Conservation (phyloP, 2,113 vertebrate species). For the Pan troglodytes region NHGRI_mPanTro3-v2.1_pri NC_072404.2:41591501-41592000, state of each 20-base stretch:
- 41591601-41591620: not conserved
- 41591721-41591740: not conserved
- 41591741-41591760: not conserved
- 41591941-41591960: not conserved
- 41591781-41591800: not conserved
- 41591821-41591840: not conserved
- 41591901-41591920: not conserved
- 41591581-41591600: too few species aligned
- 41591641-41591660: not conserved
- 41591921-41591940: conserved; percentile 6
- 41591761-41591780: not conserved
- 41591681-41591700: not conserved
- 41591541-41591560: too few species aligned
- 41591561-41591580: too few species aligned
- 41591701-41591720: not conserved
- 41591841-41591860: not conserved
- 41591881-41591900: not conserved
- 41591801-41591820: not conserved
- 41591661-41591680: not conserved
- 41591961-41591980: not conserved
- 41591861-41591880: not conserved
- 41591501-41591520: too few species aligned
- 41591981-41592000: conserved; percentile 33
- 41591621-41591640: conserved; percentile 18
- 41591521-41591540: too few species aligned